These are phyloP conservation scores for Centruroides sculpturatus DNA, from an alignment of 1,140 invertebrate genomes.

Conservation along the genomic window DNA sequence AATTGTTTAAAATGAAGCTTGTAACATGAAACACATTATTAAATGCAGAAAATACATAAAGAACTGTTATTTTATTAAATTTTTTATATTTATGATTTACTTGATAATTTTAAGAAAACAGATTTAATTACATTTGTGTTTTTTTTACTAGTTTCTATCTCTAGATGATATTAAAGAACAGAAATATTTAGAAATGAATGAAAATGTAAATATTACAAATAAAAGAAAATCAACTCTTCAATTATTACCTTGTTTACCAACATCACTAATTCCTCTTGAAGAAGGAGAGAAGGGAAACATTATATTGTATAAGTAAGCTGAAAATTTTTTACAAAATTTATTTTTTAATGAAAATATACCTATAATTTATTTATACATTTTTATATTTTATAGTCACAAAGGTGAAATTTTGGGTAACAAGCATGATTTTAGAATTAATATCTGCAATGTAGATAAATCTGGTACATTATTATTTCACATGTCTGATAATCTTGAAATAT, in stretches of 20 bases:
- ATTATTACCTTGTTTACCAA: not conserved
- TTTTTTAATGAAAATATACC: no score
- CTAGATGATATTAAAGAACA: not conserved
- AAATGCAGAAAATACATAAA: no score
- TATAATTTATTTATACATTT: not conserved
- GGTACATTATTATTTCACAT: not conserved
- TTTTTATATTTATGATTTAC: no score
- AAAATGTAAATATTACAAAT: not conserved
- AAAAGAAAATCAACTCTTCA: not conserved
- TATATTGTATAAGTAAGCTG: not conserved
- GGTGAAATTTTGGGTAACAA: not conserved
- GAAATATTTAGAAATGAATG: not conserved
- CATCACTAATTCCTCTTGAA: not conserved
- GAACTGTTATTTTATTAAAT: no score
- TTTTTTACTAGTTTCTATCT: not conserved
- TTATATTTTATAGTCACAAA: not conserved
- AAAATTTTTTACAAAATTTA: not conserved
- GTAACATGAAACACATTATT: no score
- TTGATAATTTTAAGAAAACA: no score
- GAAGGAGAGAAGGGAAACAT: not conserved
- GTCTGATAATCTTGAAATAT: no score
- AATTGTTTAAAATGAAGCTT: no score
- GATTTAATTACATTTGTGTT: no score
- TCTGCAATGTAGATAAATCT: not conserved
- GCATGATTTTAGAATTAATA: not conserved